These are phyloP conservation scores for Ditula angustiorana DNA, from an alignment of 2,888 invertebrate species.

Conservation along the genomic window DNA sequence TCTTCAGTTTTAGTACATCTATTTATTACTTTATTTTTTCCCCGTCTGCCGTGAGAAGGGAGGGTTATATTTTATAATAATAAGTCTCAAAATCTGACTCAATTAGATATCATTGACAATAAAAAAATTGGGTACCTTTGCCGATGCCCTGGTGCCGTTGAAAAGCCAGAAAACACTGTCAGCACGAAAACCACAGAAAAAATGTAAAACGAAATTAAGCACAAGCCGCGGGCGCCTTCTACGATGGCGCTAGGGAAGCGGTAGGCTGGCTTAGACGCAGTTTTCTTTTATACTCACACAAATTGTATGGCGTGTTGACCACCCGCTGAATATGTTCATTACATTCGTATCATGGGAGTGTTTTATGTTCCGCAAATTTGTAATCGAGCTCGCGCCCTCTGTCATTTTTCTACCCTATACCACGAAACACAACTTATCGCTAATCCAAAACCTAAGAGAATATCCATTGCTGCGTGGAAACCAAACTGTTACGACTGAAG, in stretches of 20 bases:
- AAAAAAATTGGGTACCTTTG: too few relatives aligned
- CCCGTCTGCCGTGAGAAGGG: too few relatives aligned
- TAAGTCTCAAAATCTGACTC: too few relatives aligned
- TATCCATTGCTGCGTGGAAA: constrained; percentile 46
- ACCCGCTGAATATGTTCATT: constrained; percentile 82
- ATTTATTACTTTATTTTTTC: too few relatives aligned
- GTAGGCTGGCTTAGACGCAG: constrained; percentile 49
- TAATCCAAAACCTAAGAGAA: background rate
- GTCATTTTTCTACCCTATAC: constrained; percentile 51
- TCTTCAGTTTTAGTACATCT: too few relatives aligned
- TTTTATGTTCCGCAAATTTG: constrained; percentile 70
- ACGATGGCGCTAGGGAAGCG: constrained; percentile 58
- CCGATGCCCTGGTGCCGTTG: constrained; percentile 42
- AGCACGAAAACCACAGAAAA: constrained; percentile 30
- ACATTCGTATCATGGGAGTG: constrained; percentile 71
- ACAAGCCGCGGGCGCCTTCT: constrained; percentile 60
- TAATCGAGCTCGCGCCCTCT: constrained; percentile 73
- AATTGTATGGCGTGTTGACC: constrained; percentile 72
- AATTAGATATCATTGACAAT: too few relatives aligned
- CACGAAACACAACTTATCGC: constrained; percentile 11
- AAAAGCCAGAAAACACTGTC: constrained; percentile 41
- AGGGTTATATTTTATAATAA: too few relatives aligned
- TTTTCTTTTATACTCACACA: constrained; percentile 73
- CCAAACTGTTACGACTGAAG: background rate
- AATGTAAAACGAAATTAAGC: constrained; percentile 46